Conservation (phyloP, 2,113 vertebrate species). For the Ophiodon elongatus region DNA sequence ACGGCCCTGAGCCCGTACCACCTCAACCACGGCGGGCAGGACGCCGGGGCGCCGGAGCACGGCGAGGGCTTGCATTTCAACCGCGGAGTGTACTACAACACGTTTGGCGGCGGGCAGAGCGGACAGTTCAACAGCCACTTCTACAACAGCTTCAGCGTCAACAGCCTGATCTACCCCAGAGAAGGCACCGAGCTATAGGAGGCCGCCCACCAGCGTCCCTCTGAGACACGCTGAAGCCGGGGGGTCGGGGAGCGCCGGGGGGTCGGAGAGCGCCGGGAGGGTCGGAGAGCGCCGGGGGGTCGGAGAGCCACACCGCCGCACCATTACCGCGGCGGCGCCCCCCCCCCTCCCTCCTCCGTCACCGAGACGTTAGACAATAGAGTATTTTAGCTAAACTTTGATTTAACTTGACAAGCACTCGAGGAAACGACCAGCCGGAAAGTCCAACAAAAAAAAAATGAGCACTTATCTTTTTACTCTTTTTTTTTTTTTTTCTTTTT, state of each 20-base stretch:
- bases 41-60: conserved; percentile 77
- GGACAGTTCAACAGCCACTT: conserved; percentile 92
- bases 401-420: conserved; percentile 30
- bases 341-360: no score
- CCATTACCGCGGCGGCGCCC: no score
- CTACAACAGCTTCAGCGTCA: conserved; percentile 95
- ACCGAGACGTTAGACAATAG: conserved; percentile 1
- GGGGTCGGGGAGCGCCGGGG: no score
- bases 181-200: conserved; percentile 93
- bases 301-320: no score
- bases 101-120: conserved; percentile 87
- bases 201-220: neutral
- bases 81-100: conserved; percentile 90
- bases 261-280: no score
- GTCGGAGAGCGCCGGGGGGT: no score
- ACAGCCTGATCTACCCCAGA: conserved; percentile 94
- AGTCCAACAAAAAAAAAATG: conserved; percentile 3
- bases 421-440: neutral
- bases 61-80: conserved; percentile 85
- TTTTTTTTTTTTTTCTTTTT: neutral
- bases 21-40: conserved; percentile 62
- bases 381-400: neutral
- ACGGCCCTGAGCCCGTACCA: conserved; percentile 85
- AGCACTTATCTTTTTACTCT: conserved; percentile 55
- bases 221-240: neutral